A percentile compares a stretch with the other conserved stretches of the same genome.
Conservation (phyloP, 2,888 invertebrate genomes). For the Crepidodera aurea region DNA sequence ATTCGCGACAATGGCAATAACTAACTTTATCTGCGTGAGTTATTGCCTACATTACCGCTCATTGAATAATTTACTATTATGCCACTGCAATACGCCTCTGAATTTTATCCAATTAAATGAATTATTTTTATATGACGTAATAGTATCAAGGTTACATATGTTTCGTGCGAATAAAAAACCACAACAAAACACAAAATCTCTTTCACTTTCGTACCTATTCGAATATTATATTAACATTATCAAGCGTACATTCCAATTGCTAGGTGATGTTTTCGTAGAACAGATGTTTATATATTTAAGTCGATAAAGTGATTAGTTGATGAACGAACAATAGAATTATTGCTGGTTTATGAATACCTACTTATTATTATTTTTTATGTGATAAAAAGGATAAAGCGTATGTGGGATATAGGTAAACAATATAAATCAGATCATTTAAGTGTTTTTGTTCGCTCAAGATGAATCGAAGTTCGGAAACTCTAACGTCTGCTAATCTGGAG, state of each 20-base stretch:
- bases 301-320: neutral
- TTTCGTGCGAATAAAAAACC: too few relatives aligned
- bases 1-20: too few relatives aligned
- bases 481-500: neutral
- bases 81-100: too few relatives aligned
- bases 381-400: neutral
- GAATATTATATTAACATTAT: neutral
- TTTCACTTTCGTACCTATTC: constrained; percentile 4
- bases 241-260: neutral
- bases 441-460: neutral
- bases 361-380: neutral
- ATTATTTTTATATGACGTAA: neutral
- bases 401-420: constrained; percentile 1
- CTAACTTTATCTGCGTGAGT: too few relatives aligned
- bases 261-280: neutral
- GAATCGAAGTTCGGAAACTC: constrained; percentile 7
- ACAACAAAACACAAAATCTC: neutral
- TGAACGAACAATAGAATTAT: neutral
- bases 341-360: neutral
- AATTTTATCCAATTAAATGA: too few relatives aligned
- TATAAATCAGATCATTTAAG: neutral
- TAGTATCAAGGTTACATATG: neutral
- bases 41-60: too few relatives aligned
- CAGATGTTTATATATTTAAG: neutral
- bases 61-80: too few relatives aligned